Evolutionary conservation across 37 sponge, comb jelly and placozoan species (phyloP).

Genomic region (Halisarca cf. caerulea): DNA sequence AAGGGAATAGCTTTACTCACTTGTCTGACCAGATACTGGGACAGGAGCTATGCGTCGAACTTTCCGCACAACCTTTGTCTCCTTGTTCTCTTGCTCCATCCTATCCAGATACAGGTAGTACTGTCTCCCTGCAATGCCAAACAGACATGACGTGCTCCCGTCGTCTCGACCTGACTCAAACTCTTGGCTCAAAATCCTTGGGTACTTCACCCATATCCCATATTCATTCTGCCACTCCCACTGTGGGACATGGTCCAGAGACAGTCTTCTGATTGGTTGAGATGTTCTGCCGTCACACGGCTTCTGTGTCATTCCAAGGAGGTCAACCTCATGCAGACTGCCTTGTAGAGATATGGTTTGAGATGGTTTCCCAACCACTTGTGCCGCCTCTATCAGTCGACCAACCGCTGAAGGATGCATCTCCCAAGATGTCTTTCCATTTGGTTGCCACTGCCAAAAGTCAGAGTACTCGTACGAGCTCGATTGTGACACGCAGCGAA

Average conservation of each 20-base stretch:
- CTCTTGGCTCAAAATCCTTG: background rate
- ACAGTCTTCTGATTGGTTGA: background rate
- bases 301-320: slow-evolving; percentile 26
- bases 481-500: slow-evolving; percentile 35
- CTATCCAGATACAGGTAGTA: slow-evolving; percentile 46
- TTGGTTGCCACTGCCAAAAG: slow-evolving; percentile 74
- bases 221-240: slow-evolving; percentile 74
- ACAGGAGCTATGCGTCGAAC: slow-evolving; percentile 15
- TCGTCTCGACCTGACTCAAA: slow-evolving; percentile 34
- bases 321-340: slow-evolving; percentile 34
- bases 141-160: slow-evolving; percentile 10
- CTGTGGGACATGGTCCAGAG: background rate
- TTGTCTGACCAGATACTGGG: background rate
- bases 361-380: background rate
- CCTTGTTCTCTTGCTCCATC: slow-evolving; percentile 60
- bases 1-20: no score
- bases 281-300: slow-evolving; percentile 43
- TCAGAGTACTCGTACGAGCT: background rate
- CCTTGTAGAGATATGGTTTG: background rate
- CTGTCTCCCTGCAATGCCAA: slow-evolving; percentile 37
- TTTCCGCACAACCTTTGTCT: slow-evolving; percentile 33
- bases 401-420: background rate
- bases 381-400: slow-evolving; percentile 49
- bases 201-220: slow-evolving; percentile 39
- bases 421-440: slow-evolving; percentile 36